Base-by-base conservation (phyloP, 2,888 invertebrate genomes). In the Platycheirus rosarum region DNA sequence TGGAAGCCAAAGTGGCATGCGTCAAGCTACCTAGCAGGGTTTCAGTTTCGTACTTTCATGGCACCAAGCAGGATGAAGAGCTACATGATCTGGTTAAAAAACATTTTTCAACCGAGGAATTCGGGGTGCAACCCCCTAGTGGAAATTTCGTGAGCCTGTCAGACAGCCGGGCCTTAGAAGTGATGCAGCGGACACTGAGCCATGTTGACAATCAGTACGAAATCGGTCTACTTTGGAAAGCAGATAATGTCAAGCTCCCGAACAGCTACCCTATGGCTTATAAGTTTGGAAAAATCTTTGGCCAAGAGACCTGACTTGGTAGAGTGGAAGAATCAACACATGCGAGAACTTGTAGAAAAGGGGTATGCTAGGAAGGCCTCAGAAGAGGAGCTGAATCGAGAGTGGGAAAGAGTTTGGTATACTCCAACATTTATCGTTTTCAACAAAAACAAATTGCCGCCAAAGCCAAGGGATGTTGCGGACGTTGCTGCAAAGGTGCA, bases 391-490 rank as follows among this genome's bases (percentile, higher is more conserved):
- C 11, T 51, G 16, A 13, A 26, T 9, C 14, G 14, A 18, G 11
- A 51, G 5, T 26, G 26, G 26, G 1, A 8, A 14, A 14, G 51
- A 32, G 32, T 51, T 5, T 51, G 32, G 29, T 51, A 51, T 46
- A n/a, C 20, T 18, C 46, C 46, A 5, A 23, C 32, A 32, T 51
- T 32, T 32, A 51, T 51, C 4, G 32, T 51, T 16, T 8, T 51
- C 2, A 51, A 51, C n/a, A 13, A 32, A 14, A 51, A 60, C 20
- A 70, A 70, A 23, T 16, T 7, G 9, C 70, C 70, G 5, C 60
- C 40, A n/a, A 70, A 68, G 29, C 46, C 55, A 9, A 55, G 46
- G n/a, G 55, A 18, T 46, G 68, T 68, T n/a, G n/a, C n/a, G n/a
- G n/a, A n/a, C n/a, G n/a, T n/a, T 46, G 44, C 53, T 35, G 53